Percentiles rank a stretch among this genome's conserved stretches.
Conservation (phyloP, 2,113 vertebrate genomes). For the Rousettus leschenaultii region DNA sequence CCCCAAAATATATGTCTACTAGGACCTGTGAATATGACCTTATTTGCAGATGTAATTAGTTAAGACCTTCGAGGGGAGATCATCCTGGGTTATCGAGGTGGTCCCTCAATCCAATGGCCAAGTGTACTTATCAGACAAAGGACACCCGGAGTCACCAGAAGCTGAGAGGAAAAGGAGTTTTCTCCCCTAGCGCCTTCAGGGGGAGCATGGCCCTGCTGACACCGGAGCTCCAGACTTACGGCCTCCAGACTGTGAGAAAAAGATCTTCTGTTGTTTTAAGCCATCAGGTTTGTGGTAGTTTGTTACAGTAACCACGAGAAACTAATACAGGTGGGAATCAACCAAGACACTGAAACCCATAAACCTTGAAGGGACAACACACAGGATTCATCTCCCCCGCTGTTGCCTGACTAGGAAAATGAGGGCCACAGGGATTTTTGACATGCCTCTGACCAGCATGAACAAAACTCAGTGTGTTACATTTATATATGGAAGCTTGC, state of each 20-base stretch:
- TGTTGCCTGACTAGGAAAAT: neutral
- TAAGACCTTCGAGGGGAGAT: neutral
- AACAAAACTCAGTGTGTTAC: fast-evolving
- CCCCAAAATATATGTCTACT: neutral
- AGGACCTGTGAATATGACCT: neutral
- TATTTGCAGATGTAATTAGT: neutral
- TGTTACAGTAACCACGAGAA: neutral
- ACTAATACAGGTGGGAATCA: neutral
- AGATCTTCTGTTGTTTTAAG: neutral
- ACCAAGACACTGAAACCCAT: neutral
- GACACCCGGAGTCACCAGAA: neutral
- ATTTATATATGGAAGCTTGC: neutral
- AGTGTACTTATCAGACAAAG: neutral
- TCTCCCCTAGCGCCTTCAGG: neutral
- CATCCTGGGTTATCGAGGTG: neutral
- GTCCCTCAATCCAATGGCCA: neutral
- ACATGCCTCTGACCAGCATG: neutral
- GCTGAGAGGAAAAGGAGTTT: neutral
- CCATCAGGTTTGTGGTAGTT: neutral
- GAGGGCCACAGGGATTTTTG: neutral
- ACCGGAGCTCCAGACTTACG: neutral
- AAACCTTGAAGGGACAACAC: neutral
- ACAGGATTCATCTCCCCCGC: too few relatives aligned
- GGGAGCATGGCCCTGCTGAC: neutral
- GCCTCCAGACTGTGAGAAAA: neutral